Evolutionary conservation across 2,797 vertebrate species (phyloP).

Genomic region (Aeoliscus strigatus): DNA sequence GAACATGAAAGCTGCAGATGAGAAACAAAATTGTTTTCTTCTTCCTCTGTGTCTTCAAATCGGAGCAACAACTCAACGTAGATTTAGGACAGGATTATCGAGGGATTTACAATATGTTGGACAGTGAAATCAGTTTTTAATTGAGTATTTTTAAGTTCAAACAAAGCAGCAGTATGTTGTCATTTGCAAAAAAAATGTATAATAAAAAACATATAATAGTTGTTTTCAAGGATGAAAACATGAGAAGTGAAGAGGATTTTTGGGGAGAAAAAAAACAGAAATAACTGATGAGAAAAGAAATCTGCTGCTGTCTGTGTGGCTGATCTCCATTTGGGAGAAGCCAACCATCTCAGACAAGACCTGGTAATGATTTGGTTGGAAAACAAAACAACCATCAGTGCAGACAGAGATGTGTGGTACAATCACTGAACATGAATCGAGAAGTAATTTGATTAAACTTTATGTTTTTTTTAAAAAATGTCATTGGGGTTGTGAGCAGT

Average conservation of each 20-base stretch:
- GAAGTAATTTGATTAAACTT: slow-evolving; percentile 1
- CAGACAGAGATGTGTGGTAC: slow-evolving; percentile 1
- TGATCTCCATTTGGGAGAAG: slow-evolving; percentile 19
- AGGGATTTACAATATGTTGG: slow-evolving; percentile 51
- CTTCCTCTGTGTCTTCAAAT: slow-evolving; percentile 44
- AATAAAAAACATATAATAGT: slow-evolving; percentile 50
- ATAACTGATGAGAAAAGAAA: slow-evolving; percentile 25
- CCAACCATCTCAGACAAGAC: slow-evolving; percentile 19
- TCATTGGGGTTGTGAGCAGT: neutral
- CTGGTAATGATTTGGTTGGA: slow-evolving; percentile 4
- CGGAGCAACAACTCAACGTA: slow-evolving; percentile 46
- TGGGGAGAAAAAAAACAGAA: slow-evolving; percentile 37
- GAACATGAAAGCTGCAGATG: slow-evolving; percentile 55
- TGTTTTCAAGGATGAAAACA: slow-evolving; percentile 42
- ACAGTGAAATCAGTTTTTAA: slow-evolving; percentile 51
- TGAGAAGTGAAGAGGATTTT: slow-evolving; percentile 39
- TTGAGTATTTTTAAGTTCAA: slow-evolving; percentile 54
- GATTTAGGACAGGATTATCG: slow-evolving; percentile 65
- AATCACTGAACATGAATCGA: slow-evolving; percentile 2
- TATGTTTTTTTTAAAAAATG: too few species aligned
- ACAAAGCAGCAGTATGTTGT: slow-evolving; percentile 53
- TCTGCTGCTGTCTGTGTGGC: slow-evolving; percentile 21
- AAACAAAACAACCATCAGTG: slow-evolving; percentile 1
- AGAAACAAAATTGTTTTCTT: slow-evolving; percentile 62
- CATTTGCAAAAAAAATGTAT: slow-evolving; percentile 46